Base-by-base conservation (phyloP, 2,888 invertebrate genomes). In the Himalopsyche tibetana region DNA sequence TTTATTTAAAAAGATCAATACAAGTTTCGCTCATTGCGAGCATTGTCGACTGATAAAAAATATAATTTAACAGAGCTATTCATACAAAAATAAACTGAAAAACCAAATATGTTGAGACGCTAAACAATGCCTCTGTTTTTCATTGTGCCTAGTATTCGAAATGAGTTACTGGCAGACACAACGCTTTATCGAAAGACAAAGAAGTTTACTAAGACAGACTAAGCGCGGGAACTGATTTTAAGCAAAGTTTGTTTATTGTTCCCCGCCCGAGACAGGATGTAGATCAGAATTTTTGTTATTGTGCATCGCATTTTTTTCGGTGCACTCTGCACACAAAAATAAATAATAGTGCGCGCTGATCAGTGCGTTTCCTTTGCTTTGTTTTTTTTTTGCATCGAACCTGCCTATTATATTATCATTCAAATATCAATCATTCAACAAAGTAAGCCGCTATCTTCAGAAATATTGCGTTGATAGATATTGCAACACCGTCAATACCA, bases 301-400 rank as follows among this genome's bases (percentile, higher is more conserved):
- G 63, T 63, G 63, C 63, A 63, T 63, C 63, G 63, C 19, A 63
- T 63, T 63, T 63, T 63, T 63, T 63, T 63, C 56, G 56, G 11
- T 63, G 63, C 63, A 63, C 28, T 19, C n/a, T 63, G 63, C 63
- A 63, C 63, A 63, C 63, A 9, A 63, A 63, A 63, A 55, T 55
- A 55, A 63, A 63, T 19, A 63, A 19, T 63, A 63, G 4, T 63
- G 9, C 19, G 9, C 11, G 28, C 11, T 8, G 63, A 9, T 63
- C n/a, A n/a, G 63, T 63, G 19, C 63, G 8, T 19, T 63, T 63
- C n/a, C 19, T 63, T 63, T 63, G 9, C 28, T 63, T 19, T 63
- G 19, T n/a, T 63, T 2, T 15, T 42, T 3, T 8, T 51, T 15
- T 5, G 1, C 15, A 51, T 51, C 12, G 15, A 51, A 51, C 4